These are phyloP conservation scores for Alosa alosa DNA, from an alignment of 2,113 vertebrate species.

Conservation along the genomic window DNA sequence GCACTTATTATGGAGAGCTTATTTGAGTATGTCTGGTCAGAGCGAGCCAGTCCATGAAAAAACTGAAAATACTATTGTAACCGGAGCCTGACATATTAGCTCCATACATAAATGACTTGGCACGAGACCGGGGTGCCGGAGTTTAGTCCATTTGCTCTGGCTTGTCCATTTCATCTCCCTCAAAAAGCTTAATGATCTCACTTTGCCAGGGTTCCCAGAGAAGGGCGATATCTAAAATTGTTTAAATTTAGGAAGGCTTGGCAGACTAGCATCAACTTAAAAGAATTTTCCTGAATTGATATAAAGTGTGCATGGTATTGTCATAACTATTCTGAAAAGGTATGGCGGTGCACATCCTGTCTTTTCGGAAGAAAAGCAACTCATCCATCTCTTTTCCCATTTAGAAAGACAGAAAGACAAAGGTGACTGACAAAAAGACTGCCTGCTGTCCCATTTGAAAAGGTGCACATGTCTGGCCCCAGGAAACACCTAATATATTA, in stretches of 20 bases:
- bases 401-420: conserved; percentile 12
- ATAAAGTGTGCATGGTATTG: background rate
- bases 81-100: conserved; percentile 36
- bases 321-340: background rate
- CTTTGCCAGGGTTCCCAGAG: background rate
- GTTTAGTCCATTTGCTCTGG: conserved; percentile 16
- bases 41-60: conserved; percentile 31
- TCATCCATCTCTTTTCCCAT: conserved; percentile 1
- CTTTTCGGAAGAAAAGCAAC: background rate
- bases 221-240: conserved; percentile 1
- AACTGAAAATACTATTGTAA: conserved; percentile 30
- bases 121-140: background rate
- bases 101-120: conserved; percentile 19
- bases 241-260: background rate
- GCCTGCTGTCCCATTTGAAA: conserved; percentile 3
- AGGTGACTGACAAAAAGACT: conserved; percentile 3
- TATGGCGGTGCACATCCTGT: background rate
- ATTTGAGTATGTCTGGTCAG: conserved; percentile 50
- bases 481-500: conserved; percentile 26
- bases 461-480: conserved; percentile 15
- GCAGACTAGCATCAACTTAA: conserved; percentile 1
- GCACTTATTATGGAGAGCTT: conserved; percentile 51
- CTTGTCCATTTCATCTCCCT: conserved; percentile 16
- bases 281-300: conserved; percentile 3
- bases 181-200: conserved; percentile 23